Evolutionary conservation across 1,140 invertebrate species (phyloP), one percentile per base, ranked within the genome.

Genomic region (Penaeus vannamei): DNA sequence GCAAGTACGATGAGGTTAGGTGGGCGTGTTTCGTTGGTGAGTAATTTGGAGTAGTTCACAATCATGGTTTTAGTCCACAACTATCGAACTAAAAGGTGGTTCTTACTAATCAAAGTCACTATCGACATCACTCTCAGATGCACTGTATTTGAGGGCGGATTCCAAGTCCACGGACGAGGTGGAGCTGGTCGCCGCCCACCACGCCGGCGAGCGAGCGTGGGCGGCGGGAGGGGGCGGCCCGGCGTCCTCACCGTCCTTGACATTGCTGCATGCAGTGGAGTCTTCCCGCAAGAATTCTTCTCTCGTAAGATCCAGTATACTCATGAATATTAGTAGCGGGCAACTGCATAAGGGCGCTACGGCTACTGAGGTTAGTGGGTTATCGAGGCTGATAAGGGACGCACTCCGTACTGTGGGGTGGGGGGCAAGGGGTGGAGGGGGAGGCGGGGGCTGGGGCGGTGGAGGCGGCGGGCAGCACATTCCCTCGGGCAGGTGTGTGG

Each of bases 51-150:
- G 53, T 10, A 53, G 53, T 53, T 53, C 53, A 53, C 53, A 53
- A 14, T 53, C 53, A 53, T 53, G 53, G 53, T 12, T 53, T 53
- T 53, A 76, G 42, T 76, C 22, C n/a, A 76, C 72, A 76, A 84
- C 60, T 84, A 84, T 84, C 8, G 53, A 53, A 53, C 53, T 53
- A 53, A 53, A n/a, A 53, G 10, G 53, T 17, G 53, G 53, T 53
- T 53, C 53, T 53, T 53, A 53, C 53, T 53, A 53, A 53, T 53
- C 66, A 60, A 77, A 89, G 26, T 80, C 86, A 89, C 82, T 89
- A 77, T 89, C 87, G 66, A 89, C 5, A n/a, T 89, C 83, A 89
- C 87, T 89, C 72, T 89, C 87, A n/a, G 87, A 89, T 17, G 87
- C 87, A 83, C 87, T 89, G 72, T 89, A 89, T 79, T 89, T 89